Percentiles rank a stretch among this genome's conserved stretches.
Conservation (phyloP, 37 sponge, comb jelly and placozoan genomes). For the Spongilla lacustris region DNA sequence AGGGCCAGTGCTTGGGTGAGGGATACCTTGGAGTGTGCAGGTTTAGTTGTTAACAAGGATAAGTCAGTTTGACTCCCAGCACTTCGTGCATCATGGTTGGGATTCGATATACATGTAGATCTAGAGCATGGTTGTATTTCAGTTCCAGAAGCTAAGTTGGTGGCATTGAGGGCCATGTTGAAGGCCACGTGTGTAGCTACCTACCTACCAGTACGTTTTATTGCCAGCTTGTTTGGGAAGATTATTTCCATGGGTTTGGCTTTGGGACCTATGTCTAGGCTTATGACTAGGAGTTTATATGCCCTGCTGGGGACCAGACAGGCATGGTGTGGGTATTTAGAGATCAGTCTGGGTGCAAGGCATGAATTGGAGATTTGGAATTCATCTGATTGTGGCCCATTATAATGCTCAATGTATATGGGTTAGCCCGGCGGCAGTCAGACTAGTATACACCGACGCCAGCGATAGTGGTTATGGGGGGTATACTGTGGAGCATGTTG, state of each 20-base stretch:
- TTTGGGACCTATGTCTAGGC: not conserved
- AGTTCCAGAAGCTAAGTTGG: slow-evolving; percentile 12
- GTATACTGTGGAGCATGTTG: too few relatives aligned
- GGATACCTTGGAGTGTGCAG: not conserved
- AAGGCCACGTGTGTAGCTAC: not conserved
- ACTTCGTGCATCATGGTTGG: slow-evolving; percentile 7
- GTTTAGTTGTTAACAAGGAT: slow-evolving; percentile 14
- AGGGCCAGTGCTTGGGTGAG: not conserved
- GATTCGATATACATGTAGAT: slow-evolving; percentile 26
- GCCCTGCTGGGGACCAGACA: too few relatives aligned
- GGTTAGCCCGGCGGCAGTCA: too few relatives aligned
- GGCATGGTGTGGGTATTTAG: too few relatives aligned
- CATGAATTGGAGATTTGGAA: too few relatives aligned
- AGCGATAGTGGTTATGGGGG: too few relatives aligned
- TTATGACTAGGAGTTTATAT: slow-evolving; percentile 19
- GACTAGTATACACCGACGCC: too few relatives aligned
- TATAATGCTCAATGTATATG: too few relatives aligned
- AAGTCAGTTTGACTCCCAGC: slow-evolving; percentile 17
- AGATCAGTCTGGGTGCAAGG: too few relatives aligned
- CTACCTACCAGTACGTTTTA: not conserved
- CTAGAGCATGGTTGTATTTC: slow-evolving; percentile 6
- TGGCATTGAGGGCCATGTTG: not conserved
- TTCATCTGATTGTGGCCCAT: too few relatives aligned
- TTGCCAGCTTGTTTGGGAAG: slow-evolving; percentile 28
- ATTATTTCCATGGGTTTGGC: slow-evolving; percentile 28